Evolutionary conservation across 2,797 vertebrate species (phyloP), one percentile per base, ranked within the genome.

Genomic region (Acanthurus tractus): DNA sequence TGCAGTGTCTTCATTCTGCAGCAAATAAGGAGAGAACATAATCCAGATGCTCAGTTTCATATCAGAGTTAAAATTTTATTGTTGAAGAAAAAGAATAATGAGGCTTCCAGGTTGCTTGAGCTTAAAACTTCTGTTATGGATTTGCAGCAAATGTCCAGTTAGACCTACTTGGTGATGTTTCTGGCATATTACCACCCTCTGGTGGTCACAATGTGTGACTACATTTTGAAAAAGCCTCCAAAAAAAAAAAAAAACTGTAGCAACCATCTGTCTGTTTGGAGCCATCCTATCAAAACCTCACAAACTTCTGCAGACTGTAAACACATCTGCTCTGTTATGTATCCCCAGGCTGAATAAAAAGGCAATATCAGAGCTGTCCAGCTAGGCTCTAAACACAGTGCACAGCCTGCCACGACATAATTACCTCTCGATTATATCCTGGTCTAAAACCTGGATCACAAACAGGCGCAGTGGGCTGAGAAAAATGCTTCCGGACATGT

Each of bases 141-240:
- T 29, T 3, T 29, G 25, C 25, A 29, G 25, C 3, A 29, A 29
- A 29, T 29, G 25, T 29, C 25, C 25, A 29, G 25, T n/a, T 22
- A 3, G 44, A 10, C 38, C 11, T 36, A 36, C 54, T 0, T 29
- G 1, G 52, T 48, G 48, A n/a, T 14, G 29, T 63, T 61, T 63
- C 63, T 58, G 62, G 63, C 73, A 67, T 70, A 17, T 85, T 55
- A 63, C 62, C 75, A 29, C 88, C 90, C 89, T 87, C 94, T 92
- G 71, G 84, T 93, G 93, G 74, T 78, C 74, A 80, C 6, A 62
- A 18, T 15, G 40, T 63, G 55, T 42, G 68, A 71, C 61, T 82
- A 25, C 66, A 56, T 40, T 58, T 48, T 3, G 17, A 12, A 42
- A 67, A 61, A 58, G 8, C 23, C 49, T 57, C 11, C 3, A 29